Conservation (phyloP, 2,797 vertebrate genomes). For the Catamblyrhynchus diadema region DNA sequence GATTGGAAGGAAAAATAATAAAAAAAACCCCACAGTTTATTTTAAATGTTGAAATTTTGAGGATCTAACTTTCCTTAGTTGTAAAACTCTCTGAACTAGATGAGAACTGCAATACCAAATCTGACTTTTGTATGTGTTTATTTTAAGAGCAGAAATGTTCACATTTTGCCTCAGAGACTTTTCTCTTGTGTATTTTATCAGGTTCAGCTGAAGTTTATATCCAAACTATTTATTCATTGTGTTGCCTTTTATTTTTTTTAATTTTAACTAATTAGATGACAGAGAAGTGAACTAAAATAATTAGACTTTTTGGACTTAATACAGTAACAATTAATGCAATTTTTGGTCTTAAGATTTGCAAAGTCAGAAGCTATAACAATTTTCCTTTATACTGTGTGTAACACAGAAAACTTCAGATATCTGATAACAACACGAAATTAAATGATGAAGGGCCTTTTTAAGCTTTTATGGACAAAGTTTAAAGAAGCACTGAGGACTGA, state of each 20-base stretch:
- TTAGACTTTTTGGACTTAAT: neutral
- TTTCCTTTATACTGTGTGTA: neutral
- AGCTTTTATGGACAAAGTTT: neutral
- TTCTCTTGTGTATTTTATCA: neutral
- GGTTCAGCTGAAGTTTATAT: neutral
- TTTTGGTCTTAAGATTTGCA: neutral
- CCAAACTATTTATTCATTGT: neutral
- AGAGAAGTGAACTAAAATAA: neutral
- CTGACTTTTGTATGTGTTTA: neutral
- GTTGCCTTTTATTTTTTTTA: neutral
- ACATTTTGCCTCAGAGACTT: neutral
- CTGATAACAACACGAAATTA: neutral
- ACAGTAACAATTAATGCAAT: neutral
- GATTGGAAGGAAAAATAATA: neutral
- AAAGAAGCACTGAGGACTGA: neutral
- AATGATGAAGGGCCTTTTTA: neutral
- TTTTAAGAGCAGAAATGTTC: neutral
- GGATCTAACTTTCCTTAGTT: neutral
- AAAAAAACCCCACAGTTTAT: fast-evolving
- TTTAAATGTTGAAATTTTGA: neutral
- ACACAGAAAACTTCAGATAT: neutral
- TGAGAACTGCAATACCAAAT: neutral
- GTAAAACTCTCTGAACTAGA: neutral
- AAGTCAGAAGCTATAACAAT: neutral
- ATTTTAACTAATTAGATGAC: neutral